Evolutionary conservation across 2,113 vertebrate species (phyloP), one percentile per base, ranked within the genome.

Genomic region (Morone saxatilis): DNA sequence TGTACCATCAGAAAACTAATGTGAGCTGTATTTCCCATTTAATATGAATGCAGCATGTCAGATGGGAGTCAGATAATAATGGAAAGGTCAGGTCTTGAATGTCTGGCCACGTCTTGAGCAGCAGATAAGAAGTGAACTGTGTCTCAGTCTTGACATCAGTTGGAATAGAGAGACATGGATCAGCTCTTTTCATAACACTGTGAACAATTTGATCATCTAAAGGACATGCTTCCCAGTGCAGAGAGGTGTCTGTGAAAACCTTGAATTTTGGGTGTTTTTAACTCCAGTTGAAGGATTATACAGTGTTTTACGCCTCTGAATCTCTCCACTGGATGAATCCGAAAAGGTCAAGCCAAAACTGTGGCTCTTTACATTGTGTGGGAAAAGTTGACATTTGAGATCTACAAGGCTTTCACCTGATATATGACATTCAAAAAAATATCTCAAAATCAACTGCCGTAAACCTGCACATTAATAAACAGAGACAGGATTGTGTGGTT

Each of bases 21-120:
- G 0, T 0, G 45, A 31, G 31, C 31, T 72, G 6, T 54, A 43
- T 62, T 54, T 12, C 12, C 63, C 25, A 36, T 62, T 60, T 47
- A 36, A 51, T 25, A 66, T 65, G 65, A 74, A 71, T 31, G 60
- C 50, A 17, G 14, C 1, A 43, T 63, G 57, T 69, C 67, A 66
- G 72, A 61, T 71, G 25, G 54, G 43, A 56, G 57, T 77, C 61
- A 59, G 25, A 60, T 60, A 67, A 74, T 68, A 40, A 19, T 41
- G 25, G n/a, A 86, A 88, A 86, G 77, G 83, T 86, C 86, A 86
- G 22, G n/a, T 59, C 59, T 43, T 25, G 53, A 78, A 76, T 81
- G 63, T 63, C 40, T 78, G 22, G 19, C 22, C n/a, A 12, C 69
- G 41, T 67, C 79, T 63, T 36, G 38, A 66, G 66, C 67, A 65